phyloP scores from a whole-genome alignment of 2,888 invertebrate genomes.

The Machimus rusticus region DNA sequence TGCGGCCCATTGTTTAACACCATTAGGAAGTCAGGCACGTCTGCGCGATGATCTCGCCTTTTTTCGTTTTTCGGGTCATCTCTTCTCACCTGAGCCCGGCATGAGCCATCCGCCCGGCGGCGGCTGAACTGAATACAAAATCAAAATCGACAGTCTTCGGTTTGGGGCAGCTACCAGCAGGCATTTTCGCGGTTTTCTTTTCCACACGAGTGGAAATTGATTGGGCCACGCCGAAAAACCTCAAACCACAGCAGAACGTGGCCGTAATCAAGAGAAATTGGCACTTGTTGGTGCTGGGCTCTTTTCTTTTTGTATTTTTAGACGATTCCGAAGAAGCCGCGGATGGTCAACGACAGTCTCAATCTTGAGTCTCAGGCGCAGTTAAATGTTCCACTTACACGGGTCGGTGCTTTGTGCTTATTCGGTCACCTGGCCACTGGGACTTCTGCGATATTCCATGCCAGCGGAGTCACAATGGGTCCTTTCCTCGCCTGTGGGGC shows the following conservation, averaged over 20 bases:
- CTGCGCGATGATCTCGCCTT: neutral
- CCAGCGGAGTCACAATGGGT: neutral
- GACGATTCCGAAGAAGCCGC: neutral
- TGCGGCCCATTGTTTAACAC: neutral
- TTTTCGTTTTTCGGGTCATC: constrained; percentile 12
- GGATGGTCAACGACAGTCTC: neutral
- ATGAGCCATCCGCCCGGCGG: neutral
- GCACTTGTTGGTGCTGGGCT: neutral
- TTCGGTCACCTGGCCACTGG: neutral
- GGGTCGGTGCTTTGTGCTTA: neutral
- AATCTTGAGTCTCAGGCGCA: neutral
- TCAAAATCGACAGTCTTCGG: neutral
- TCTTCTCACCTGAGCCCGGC: neutral
- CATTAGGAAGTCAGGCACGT: constrained; percentile 6
- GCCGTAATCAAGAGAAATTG: neutral
- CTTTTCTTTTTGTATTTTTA: neutral
- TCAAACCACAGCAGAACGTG: neutral
- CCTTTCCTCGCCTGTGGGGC: neutral
- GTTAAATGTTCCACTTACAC: constrained; percentile 17
- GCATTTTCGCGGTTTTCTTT: neutral
- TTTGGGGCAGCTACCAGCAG: neutral
- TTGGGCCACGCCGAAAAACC: neutral
- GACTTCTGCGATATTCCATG: neutral
- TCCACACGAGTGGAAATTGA: neutral
- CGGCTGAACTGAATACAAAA: constrained; percentile 16